phyloP scores from a whole-genome alignment of 1,140 invertebrate species.

The Lucilia sericata region DNA sequence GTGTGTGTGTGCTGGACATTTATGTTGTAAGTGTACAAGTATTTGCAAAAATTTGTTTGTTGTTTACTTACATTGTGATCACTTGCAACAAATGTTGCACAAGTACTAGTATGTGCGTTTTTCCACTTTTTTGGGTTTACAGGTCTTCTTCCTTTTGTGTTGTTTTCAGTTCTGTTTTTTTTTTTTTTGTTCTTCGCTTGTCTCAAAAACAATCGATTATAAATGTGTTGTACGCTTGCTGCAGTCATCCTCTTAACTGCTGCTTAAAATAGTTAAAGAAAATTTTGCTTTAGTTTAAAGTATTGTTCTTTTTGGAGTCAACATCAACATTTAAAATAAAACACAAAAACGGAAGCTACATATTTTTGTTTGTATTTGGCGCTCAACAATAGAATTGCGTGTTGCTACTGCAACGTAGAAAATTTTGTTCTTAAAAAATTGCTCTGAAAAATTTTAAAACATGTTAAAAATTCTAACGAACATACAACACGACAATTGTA shows the following conservation, averaged over 20 bases:
- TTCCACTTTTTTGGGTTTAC: neutral
- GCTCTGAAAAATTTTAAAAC: conserved; percentile 11
- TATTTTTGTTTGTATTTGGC: neutral
- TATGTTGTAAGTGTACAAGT: neutral
- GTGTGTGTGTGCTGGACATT: neutral
- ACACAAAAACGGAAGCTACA: neutral
- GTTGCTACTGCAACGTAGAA: neutral
- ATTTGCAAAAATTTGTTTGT: neutral
- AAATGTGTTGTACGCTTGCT: neutral
- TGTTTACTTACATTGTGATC: neutral
- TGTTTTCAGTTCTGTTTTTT: neutral
- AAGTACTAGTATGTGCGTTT: neutral
- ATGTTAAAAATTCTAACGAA: conserved; percentile 20
- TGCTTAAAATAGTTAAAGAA: neutral
- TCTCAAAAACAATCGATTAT: neutral
- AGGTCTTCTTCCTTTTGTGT: conserved; percentile 12
- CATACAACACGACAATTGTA: conserved; percentile 23
- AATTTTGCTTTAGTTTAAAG: neutral
- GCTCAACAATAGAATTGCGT: conserved; percentile 28
- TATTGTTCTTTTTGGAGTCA: too few relatives aligned
- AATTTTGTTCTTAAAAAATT: neutral
- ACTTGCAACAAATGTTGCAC: neutral
- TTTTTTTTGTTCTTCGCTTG: neutral
- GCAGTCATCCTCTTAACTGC: neutral
- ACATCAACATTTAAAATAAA: neutral